phyloP scores from a whole-genome alignment of 2,797 vertebrate genomes.

The Gobio occitaniae region DNA sequence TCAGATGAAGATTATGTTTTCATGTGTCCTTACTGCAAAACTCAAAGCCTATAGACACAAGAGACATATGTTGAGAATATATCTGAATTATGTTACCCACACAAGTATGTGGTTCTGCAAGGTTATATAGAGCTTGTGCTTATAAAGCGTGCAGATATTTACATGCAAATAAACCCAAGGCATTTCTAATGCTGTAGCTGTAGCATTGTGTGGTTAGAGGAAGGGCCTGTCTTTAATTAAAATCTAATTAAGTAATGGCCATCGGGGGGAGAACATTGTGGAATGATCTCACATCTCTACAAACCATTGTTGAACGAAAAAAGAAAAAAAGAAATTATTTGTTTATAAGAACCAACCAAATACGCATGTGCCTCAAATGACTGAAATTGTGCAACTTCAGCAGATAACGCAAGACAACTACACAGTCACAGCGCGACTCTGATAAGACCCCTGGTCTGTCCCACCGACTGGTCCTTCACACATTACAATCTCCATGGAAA shows the following conservation, averaged over 20 bases:
- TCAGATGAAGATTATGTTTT: not conserved
- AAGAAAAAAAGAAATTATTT: not conserved
- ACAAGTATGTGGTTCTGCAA: not conserved
- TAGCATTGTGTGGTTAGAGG: conserved; percentile 22
- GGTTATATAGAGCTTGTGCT: not conserved
- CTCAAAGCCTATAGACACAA: not conserved
- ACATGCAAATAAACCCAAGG: conserved; percentile 7
- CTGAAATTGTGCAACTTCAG: conserved; percentile 43
- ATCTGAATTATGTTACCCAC: not conserved
- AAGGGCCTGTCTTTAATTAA: conserved; percentile 22
- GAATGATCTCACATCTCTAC: not conserved
- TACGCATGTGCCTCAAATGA: not conserved
- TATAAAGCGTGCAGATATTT: not conserved
- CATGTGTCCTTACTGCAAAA: not conserved
- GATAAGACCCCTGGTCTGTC: conserved; percentile 76
- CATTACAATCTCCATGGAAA: conserved; percentile 85
- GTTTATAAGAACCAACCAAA: conserved; percentile 9
- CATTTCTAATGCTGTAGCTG: not conserved
- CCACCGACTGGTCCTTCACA: conserved; percentile 85
- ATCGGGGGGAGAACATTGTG: not conserved
- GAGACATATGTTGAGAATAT: not conserved
- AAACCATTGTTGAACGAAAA: conserved; percentile 1
- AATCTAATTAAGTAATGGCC: conserved; percentile 40
- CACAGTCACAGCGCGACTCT: conserved; percentile 67
- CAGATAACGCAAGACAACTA: conserved; percentile 41